These are phyloP conservation scores for Ctenodactylus gundi DNA, from an alignment of 2,113 vertebrate genomes.

Conservation along the genomic window DNA sequence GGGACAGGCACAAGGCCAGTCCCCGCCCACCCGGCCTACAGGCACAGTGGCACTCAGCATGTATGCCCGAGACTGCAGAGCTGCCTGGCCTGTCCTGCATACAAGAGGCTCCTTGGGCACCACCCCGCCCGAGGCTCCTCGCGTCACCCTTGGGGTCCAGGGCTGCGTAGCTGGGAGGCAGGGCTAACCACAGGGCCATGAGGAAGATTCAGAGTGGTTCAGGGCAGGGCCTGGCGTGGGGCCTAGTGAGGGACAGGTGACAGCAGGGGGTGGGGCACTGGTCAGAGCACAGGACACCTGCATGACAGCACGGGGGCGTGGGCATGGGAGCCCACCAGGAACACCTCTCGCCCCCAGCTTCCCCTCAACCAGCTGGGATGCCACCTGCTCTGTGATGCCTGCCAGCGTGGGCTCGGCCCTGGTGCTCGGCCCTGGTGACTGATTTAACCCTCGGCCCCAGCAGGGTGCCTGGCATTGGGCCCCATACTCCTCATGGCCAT, in stretches of 20 bases:
- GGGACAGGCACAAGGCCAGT: background rate
- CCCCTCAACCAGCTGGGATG: conserved; percentile 71
- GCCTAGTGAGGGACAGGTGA: background rate
- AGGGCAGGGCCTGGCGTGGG: background rate
- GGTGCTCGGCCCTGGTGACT: background rate
- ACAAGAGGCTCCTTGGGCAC: background rate
- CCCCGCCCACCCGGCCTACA: background rate
- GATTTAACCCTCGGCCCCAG: conserved; percentile 7
- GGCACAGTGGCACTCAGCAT: background rate
- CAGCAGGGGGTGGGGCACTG: background rate
- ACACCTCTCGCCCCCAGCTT: conserved; percentile 42
- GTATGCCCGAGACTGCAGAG: background rate
- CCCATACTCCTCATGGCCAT: background rate
- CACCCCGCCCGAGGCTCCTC: background rate
- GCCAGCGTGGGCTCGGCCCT: conserved; percentile 56
- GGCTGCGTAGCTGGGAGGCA: background rate
- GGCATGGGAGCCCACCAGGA: conserved; percentile 33
- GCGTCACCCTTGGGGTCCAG: background rate
- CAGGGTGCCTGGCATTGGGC: background rate
- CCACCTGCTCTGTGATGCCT: conserved; percentile 67
- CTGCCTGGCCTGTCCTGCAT: background rate
- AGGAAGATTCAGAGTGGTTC: background rate
- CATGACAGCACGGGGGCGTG: background rate
- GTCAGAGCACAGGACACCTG: background rate
- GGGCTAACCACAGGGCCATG: background rate